Evolutionary conservation across 1,140 invertebrate genomes (phyloP).

Genomic region (Gryon sp.): DNA sequence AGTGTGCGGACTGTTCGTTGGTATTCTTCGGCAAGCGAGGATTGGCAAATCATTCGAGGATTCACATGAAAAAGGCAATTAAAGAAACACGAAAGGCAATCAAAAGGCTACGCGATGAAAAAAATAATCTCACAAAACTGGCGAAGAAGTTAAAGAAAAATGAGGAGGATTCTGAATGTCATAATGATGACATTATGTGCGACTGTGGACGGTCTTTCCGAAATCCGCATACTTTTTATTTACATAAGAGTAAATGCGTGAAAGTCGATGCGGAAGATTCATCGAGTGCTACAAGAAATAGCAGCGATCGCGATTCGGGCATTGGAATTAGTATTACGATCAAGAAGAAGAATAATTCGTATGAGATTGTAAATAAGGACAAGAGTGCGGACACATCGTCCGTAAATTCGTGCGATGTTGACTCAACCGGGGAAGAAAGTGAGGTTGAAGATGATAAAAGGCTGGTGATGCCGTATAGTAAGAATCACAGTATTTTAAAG

Average conservation of each 20-base stretch:
- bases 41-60: constrained; percentile 8
- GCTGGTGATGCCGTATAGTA: constrained; percentile 56
- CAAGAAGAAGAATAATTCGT: constrained; percentile 76
- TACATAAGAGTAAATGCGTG: constrained; percentile 69
- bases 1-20: background rate
- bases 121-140: background rate
- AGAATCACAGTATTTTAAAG: constrained; percentile 67
- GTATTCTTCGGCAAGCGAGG: background rate
- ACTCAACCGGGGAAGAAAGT: constrained; percentile 25
- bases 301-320: constrained; percentile 70
- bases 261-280: constrained; percentile 6
- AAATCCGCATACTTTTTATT: constrained; percentile 67
- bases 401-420: constrained; percentile 30
- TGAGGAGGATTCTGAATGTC: background rate
- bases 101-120: background rate
- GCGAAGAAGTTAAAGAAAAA: background rate
- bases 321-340: constrained; percentile 77
- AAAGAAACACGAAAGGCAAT: background rate
- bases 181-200: constrained; percentile 52
- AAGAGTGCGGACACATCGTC: constrained; percentile 46
- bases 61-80: constrained; percentile 2
- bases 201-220: constrained; percentile 71
- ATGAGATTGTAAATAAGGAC: constrained; percentile 74
- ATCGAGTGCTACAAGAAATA: constrained; percentile 40
- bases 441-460: background rate